Conservation (phyloP, 64 coral and sea anemone species). For the Trachythela sp. region DNA sequence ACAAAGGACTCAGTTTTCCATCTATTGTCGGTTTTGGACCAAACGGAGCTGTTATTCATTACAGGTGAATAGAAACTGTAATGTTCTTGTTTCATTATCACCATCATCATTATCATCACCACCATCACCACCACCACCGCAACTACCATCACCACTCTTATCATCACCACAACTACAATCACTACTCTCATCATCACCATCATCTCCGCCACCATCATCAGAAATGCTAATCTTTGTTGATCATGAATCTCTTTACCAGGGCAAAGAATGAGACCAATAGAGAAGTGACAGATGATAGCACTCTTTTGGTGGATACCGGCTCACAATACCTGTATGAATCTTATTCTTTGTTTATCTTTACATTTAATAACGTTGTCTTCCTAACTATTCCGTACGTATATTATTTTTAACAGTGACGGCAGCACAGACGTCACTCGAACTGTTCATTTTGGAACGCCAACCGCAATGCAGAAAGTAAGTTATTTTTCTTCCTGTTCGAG, state of each 20-base stretch:
- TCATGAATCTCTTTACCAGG: constrained; percentile 19
- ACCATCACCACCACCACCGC: no score
- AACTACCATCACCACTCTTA: no score
- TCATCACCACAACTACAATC: no score
- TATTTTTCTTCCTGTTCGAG: background rate
- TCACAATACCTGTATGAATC: constrained; percentile 73
- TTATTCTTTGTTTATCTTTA: no score
- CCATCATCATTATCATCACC: no score
- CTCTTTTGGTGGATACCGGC: constrained; percentile 71
- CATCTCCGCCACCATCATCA: no score
- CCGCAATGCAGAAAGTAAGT: constrained; percentile 65
- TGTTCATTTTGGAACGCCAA: constrained; percentile 86
- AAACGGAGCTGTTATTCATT: constrained; percentile 80
- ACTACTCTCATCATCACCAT: no score
- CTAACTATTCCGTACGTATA: no score
- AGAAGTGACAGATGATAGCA: constrained; percentile 61
- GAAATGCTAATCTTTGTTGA: background rate
- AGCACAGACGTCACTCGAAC: constrained; percentile 84
- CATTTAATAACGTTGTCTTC: no score
- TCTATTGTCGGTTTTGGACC: constrained; percentile 68
- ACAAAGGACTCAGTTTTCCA: constrained; percentile 58
- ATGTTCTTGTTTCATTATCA: background rate
- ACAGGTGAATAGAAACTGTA: constrained; percentile 20
- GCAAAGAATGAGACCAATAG: constrained; percentile 56
- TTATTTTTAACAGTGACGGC: constrained; percentile 55